Evolutionary conservation across 2,888 invertebrate species (phyloP), one percentile per base, ranked within the genome.

Genomic region (Philaethria dido): DNA sequence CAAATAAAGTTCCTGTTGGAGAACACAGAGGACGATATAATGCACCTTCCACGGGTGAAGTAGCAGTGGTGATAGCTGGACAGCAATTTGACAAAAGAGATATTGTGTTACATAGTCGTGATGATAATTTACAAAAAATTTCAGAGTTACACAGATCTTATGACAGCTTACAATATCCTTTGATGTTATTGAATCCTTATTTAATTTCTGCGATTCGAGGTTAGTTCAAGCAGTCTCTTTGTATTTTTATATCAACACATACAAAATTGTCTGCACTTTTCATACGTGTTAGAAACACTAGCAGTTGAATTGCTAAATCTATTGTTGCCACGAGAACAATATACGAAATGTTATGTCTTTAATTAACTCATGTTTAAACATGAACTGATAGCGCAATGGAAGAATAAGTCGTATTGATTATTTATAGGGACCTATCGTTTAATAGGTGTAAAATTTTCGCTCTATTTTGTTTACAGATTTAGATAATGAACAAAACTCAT

Each of bases 141-240:
- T n/a, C n/a, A n/a, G n/a, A n/a, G n/a, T n/a, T n/a, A n/a, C n/a
- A n/a, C n/a, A n/a, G n/a, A n/a, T n/a, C n/a, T n/a, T n/a, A n/a
- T n/a, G n/a, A n/a, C n/a, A n/a, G n/a, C n/a, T n/a, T n/a, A n/a
- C n/a, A n/a, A n/a, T n/a, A n/a, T n/a, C n/a, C n/a, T n/a, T n/a
- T n/a, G n/a, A n/a, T n/a, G n/a, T n/a, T n/a, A n/a, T n/a, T 65
- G 75, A 74, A 80, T 80, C 73, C 78, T 72, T 80, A 75, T 77
- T 78, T 83, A 79, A 82, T 81, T 81, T 75, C 74, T 68, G 64
- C 68, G 71, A 75, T 78, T 72, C 72, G 52, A n/a, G n/a, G 70
- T 73, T 59, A 74, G 68, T 66, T 75, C 72, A 68, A n/a, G 70
- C 78, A 73, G 67, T 70, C 70, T 70, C 64, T 47, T 44, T 42